Evolutionary conservation across 2,113 vertebrate species (phyloP), one percentile per base, ranked within the genome.

Genomic region (Syngnathus scovelli): DNA sequence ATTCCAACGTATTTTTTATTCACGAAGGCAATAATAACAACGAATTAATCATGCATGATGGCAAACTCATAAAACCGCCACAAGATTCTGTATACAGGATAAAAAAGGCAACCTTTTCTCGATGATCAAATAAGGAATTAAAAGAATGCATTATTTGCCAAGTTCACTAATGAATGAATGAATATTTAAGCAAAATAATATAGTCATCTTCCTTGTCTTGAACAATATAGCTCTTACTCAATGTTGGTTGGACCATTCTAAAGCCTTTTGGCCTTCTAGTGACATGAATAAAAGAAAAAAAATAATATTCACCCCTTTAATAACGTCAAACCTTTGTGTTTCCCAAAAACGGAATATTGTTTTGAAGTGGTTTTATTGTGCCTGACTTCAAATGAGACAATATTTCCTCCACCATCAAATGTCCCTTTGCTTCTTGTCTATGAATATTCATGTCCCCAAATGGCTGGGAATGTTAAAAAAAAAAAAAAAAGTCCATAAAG

Each of bases 241-340:
- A 16, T 64, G 51, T 48, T 64, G 36, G 63, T 23, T 36, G 13
- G 44, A 64, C 21, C 16, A 54, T 46, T 69, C 36, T 18, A 4
- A 46, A 67, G 56, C 70, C 36, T 68, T 48, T 65, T 72, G 63
- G 59, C 74, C 49, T 71, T 43, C 43, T 46, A 61, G 60, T 77
- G 67, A 54, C 63, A 71, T 48, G 61, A 66, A 74, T 59, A 70
- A 80, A 71, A 6, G 75, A 19, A 12, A 43, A 43, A 5, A 7
- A 70, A 54, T 71, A 79, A 76, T 54, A 75, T 44, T 36, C 33
- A 36, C 55, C 54, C 68, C 60, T 44, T 79, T 52, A 72, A 78
- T 74, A 43, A 71, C 64, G 39, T 68, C 39, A 55, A 18, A 27
- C 63, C 54, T 71, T 52, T 6, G 43, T 18, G n/a, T 51, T 33